These are phyloP conservation scores for Cerastis leucographa DNA, from an alignment of 2,888 invertebrate genomes.

Conservation along the genomic window DNA sequence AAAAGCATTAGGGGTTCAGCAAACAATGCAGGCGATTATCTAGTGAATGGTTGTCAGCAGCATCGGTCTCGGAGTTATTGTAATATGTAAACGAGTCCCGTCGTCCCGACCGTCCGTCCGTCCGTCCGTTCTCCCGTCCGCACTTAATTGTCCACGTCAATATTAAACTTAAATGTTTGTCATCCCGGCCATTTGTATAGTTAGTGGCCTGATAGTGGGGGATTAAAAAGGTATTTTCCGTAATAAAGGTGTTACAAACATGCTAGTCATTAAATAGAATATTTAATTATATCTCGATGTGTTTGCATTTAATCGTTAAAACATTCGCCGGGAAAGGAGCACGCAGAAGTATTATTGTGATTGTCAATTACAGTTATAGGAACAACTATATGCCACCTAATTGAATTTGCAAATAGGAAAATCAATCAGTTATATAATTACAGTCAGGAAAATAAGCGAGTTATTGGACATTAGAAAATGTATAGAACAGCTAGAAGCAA, in stretches of 20 bases:
- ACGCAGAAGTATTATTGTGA: neutral
- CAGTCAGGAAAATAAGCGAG: neutral
- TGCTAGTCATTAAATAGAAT: slow-evolving; percentile 1
- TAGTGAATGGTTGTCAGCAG: slow-evolving; percentile 84
- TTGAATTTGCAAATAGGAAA: neutral
- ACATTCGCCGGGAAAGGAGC: neutral
- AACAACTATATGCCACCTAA: neutral
- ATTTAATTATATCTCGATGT: slow-evolving; percentile 5
- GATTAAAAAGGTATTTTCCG: slow-evolving; percentile 34
- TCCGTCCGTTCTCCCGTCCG: slow-evolving; percentile 68
- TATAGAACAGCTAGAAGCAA: neutral
- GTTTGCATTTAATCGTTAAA: neutral
- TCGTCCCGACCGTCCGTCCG: slow-evolving; percentile 68
- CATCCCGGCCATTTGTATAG: slow-evolving; percentile 44
- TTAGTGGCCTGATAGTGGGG: slow-evolving; percentile 39
- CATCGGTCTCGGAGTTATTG: slow-evolving; percentile 80
- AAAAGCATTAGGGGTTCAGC: slow-evolving; percentile 83
- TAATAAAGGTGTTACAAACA: slow-evolving; percentile 11
- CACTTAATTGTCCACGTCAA: slow-evolving; percentile 78
- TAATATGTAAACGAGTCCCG: slow-evolving; percentile 82
- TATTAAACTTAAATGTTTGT: slow-evolving; percentile 72
- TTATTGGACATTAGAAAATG: slow-evolving; percentile 2
- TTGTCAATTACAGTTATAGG: neutral
- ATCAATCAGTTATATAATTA: neutral
- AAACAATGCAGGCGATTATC: slow-evolving; percentile 86